phyloP scores from a whole-genome alignment of 2,888 invertebrate genomes.

The Ennomos fuscantarius region DNA sequence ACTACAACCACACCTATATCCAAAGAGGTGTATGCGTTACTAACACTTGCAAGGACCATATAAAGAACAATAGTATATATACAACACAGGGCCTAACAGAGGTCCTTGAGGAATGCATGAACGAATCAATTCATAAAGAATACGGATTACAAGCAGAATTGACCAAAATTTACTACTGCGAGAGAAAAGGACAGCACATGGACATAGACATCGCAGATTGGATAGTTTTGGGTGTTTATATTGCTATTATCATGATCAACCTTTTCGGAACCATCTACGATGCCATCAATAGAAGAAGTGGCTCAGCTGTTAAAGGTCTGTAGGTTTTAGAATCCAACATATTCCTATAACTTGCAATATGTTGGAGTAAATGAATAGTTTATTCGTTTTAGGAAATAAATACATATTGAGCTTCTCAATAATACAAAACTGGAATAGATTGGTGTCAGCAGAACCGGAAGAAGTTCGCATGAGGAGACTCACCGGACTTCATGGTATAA shows the following conservation, averaged over 20 bases:
- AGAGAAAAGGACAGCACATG: conserved; percentile 7
- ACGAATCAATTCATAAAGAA: conserved; percentile 34
- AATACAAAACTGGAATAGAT: conserved; percentile 14
- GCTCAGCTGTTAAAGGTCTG: too few relatives aligned
- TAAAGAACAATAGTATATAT: conserved; percentile 27
- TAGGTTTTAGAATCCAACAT: too few relatives aligned
- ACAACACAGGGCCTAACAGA: conserved; percentile 30
- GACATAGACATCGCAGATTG: conserved; percentile 34
- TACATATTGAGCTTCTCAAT: background rate
- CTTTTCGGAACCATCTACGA: conserved; percentile 35
- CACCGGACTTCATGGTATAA: conserved; percentile 48
- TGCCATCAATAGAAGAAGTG: background rate
- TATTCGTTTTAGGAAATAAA: background rate
- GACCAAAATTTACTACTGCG: conserved; percentile 37
- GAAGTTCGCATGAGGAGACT: conserved; percentile 41
- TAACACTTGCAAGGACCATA: conserved; percentile 37
- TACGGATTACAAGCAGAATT: conserved; percentile 43
- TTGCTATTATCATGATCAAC: conserved; percentile 28
- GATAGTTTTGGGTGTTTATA: conserved; percentile 31
- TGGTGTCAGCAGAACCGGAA: conserved; percentile 35
- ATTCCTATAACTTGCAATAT: too few relatives aligned
- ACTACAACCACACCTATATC: conserved; percentile 48
- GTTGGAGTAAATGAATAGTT: too few relatives aligned
- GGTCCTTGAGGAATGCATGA: conserved; percentile 46
- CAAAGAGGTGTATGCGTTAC: conserved; percentile 48